These are phyloP conservation scores for Ophonus ardosiacus DNA, from an alignment of 2,888 invertebrate species.

Conservation along the genomic window DNA sequence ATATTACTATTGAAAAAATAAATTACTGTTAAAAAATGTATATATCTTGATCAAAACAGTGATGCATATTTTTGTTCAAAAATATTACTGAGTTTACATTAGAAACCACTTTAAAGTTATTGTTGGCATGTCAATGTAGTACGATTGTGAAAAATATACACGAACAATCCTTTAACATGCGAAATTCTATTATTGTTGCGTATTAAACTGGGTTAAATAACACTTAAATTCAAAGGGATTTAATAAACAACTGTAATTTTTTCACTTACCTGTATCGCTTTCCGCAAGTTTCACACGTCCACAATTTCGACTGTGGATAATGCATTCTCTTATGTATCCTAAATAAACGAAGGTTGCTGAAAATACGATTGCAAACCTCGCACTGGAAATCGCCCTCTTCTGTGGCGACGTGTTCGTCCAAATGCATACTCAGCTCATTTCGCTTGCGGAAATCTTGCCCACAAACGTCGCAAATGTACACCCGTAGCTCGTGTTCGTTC, in stretches of 20 bases:
- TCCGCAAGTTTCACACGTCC: slow-evolving; percentile 82
- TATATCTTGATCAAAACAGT: too few relatives aligned
- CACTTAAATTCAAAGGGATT: too few relatives aligned
- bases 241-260: slow-evolving; percentile 34
- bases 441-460: slow-evolving; percentile 82
- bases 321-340: slow-evolving; percentile 83
- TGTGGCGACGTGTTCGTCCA: slow-evolving; percentile 81
- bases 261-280: slow-evolving; percentile 80
- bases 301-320: slow-evolving; percentile 80
- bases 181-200: too few relatives aligned
- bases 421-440: slow-evolving; percentile 81
- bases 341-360: slow-evolving; percentile 80
- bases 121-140: too few relatives aligned
- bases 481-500: slow-evolving; percentile 79
- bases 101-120: too few relatives aligned
- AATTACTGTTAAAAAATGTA: too few relatives aligned
- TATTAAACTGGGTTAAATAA: too few relatives aligned
- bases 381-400: slow-evolving; percentile 83
- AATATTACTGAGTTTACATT: too few relatives aligned
- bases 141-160: too few relatives aligned
- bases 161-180: too few relatives aligned
- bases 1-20: too few relatives aligned
- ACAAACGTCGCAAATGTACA: slow-evolving; percentile 86
- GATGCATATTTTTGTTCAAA: too few relatives aligned
- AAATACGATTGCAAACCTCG: slow-evolving; percentile 81